Base-by-base conservation (phyloP, 2,888 invertebrate species). In the Polymixis flavicincta region DNA sequence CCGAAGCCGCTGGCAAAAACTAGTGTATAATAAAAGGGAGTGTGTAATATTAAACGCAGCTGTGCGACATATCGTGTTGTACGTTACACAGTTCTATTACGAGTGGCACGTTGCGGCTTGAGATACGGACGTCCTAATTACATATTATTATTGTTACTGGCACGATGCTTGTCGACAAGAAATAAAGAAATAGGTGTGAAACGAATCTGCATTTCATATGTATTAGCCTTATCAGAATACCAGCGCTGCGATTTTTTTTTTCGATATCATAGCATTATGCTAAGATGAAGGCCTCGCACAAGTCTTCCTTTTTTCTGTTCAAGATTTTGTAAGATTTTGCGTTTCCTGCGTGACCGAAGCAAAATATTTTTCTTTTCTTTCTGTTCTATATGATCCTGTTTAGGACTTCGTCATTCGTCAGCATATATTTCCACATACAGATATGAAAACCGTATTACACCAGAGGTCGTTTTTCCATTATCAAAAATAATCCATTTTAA, bases 61-160 rank as follows among this genome's bases (percentile, higher is more conserved):
- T 71, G 70, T 76, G 52, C 71, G 72, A 63, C 71, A 50, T 71
- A 65, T 63, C 67, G 52, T 45, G 71, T 76, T 80, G 64, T 73
- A 72, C 19, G 84, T 57, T 84, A 69, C 76, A 54, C 42, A 60
- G 28, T 52, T 66, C 9, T 54, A 72, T 80, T 61, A 76, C 71
- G 60, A 25, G 55, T 66, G 80, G 75, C 80, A 37, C 32, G 59
- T 48, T 70, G 61, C 64, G n/a, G 52, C 55, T 70, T 22, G 50
- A 63, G n/a, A 25, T 55, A 71, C 59, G 42, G 66, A 52, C 59
- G 50, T 55, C 28, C 71, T 78, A 77, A 78, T 78, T 71, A 69
- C 25, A 57, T 55, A 71, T 68, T 68, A 71, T 68, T 68, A 71
- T 66, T 82, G 32, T 52, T 66, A 42, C 50, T 67, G 50, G 25